These are phyloP conservation scores for Manduca sexta DNA, from an alignment of 1,140 invertebrate species.

Conservation along the genomic window DNA sequence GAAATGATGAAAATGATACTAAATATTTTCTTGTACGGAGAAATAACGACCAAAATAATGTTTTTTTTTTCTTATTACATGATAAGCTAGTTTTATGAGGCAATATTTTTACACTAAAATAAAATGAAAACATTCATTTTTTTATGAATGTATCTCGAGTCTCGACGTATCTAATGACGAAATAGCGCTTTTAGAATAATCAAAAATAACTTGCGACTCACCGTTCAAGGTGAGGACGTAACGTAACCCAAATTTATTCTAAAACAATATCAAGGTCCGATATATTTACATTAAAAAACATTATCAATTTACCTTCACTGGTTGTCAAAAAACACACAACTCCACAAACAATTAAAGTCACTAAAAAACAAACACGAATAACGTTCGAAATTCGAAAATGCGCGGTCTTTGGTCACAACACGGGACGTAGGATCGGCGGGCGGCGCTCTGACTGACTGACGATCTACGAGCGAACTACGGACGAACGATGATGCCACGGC, in stretches of 20 bases:
- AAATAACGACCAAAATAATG: no score
- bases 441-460: no score
- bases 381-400: no score
- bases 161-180: slow-evolving; percentile 5
- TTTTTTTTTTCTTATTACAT: no score
- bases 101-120: no score
- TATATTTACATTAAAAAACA: slow-evolving; percentile 2
- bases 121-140: not conserved
- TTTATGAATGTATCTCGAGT: slow-evolving; percentile 11
- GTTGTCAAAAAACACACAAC: not conserved
- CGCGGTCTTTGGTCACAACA: no score
- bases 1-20: no score
- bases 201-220: slow-evolving; percentile 55
- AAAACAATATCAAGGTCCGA: slow-evolving; percentile 57
- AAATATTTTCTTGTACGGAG: no score
- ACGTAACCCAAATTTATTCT: slow-evolving; percentile 57
- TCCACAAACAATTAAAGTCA: no score
- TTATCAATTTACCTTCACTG: not conserved
- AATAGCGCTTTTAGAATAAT: slow-evolving; percentile 25
- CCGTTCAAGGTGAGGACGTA: slow-evolving; percentile 62
- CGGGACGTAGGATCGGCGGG: no score
- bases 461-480: not conserved
- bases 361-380: no score
- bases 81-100: no score
- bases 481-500: slow-evolving; percentile 4